Evolutionary conservation across 2,888 invertebrate species (phyloP), one percentile per base, ranked within the genome.

Genomic region (Scaeva pyrastri): DNA sequence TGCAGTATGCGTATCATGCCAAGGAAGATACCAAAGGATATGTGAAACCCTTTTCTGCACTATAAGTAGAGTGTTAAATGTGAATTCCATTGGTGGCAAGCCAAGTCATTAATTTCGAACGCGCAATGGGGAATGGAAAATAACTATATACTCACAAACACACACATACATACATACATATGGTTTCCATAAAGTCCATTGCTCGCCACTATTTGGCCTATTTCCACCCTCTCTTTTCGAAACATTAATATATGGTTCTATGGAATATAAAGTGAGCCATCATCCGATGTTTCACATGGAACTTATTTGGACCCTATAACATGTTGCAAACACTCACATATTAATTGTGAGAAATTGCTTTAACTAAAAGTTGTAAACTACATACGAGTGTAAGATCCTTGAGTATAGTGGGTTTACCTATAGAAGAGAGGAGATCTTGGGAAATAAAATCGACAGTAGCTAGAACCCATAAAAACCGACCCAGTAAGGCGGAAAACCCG

Each of bases 71-170:
- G 84, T 85, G 80, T 80, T 76, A 85, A 80, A 76, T 85, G 75
- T 80, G 84, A 80, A 85, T 85, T 85, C 84, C 84, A 66, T 16
- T 48, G 84, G 72, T 80, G 80, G 80, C 39, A 80, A 76, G 80
- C 72, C 66, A 80, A 85, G 80, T 80, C 84, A 85, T 85, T 85
- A 85, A 85, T 85, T 85, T 80, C 56, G 76, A 80, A 80, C 80
- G n/a, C n/a, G n/a, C n/a, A n/a, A 85, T 80, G 84, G 64, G 55
- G 8, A 64, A 45, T 48, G 45, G 66, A 16, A 43, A 48, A 45
- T n/a, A 48, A 14, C 71, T 80, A 19, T 85, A 76, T n/a, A n/a
- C n/a, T n/a, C n/a, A n/a, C n/a, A n/a, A n/a, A n/a, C n/a, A n/a
- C n/a, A n/a, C n/a, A n/a, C n/a, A n/a, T n/a, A n/a, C n/a, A n/a